These are phyloP conservation scores for Drosophila hawaiiensis DNA, from an alignment of 2,888 invertebrate species.

Conservation along the genomic window DNA sequence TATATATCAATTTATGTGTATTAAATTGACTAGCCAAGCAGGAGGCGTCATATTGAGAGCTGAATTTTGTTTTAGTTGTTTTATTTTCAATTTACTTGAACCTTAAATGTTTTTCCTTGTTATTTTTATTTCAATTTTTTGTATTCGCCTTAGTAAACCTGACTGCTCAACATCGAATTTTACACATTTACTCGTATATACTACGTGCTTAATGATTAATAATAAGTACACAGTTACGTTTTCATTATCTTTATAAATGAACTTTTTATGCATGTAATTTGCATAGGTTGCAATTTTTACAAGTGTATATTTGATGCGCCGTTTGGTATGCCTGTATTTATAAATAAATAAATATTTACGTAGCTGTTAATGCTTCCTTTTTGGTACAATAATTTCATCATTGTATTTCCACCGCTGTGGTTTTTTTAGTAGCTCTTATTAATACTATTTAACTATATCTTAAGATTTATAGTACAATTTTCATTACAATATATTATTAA, in stretches of 20 bases:
- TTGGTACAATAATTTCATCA: conserved; percentile 47
- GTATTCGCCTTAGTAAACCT: conserved; percentile 21
- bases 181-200: conserved; percentile 58
- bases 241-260: conserved; percentile 32
- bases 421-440: conserved; percentile 39
- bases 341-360: conserved; percentile 66
- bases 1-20: conserved; percentile 50
- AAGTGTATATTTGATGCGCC: conserved; percentile 46
- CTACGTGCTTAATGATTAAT: conserved; percentile 47
- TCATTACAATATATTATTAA: conserved; percentile 60
- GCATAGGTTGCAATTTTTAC: conserved; percentile 66
- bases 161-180: conserved; percentile 50
- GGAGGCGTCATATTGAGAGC: conserved; percentile 71
- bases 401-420: conserved; percentile 32
- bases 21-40: conserved; percentile 74
- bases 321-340: conserved; percentile 76
- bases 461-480: conserved; percentile 52
- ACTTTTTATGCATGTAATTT: conserved; percentile 37
- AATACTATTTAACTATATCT: conserved; percentile 48
- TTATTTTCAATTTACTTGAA: conserved; percentile 24
- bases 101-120: conserved; percentile 22
- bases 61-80: conserved; percentile 44
- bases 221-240: conserved; percentile 48
- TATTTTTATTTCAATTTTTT: conserved; percentile 17
- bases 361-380: conserved; percentile 31